Percentiles rank a stretch among this genome's conserved stretches.
Conservation (phyloP, 2,113 vertebrate species). For the Petrocephalus zakoni region DNA sequence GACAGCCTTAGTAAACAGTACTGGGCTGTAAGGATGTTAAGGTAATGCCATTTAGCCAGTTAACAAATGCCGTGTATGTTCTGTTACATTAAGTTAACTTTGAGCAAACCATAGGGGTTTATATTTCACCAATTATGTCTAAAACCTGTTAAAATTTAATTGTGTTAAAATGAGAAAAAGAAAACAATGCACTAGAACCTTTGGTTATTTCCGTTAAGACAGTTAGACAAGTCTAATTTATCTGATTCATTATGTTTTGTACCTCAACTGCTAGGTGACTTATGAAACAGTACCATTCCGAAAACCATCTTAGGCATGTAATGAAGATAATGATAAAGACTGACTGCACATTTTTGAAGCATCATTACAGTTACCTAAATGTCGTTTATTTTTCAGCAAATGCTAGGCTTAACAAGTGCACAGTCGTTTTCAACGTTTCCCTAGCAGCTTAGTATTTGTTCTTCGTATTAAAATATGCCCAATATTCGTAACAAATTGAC, state of each 20-base stretch:
- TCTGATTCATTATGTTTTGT: not conserved
- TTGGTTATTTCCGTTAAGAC: not conserved
- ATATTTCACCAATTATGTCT: not conserved
- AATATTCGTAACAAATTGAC: not conserved
- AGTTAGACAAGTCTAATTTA: not conserved
- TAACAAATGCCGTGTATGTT: not conserved
- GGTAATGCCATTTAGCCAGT: not conserved
- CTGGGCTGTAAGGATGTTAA: not conserved
- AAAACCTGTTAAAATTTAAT: not conserved
- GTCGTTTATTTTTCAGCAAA: not conserved
- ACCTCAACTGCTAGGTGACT: not conserved
- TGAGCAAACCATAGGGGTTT: not conserved
- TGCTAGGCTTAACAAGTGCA: not conserved
- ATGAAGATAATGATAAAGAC: not conserved
- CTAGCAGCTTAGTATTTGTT: conserved; percentile 1
- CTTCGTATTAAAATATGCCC: not conserved
- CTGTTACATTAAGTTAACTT: not conserved
- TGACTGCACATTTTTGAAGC: not conserved
- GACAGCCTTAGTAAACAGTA: not conserved
- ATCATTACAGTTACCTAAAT: not conserved
- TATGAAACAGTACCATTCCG: not conserved
- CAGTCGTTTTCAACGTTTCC: not conserved
- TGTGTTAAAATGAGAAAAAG: not conserved
- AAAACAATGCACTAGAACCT: not conserved
- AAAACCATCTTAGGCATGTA: not conserved